Evolutionary conservation across 2,888 invertebrate genomes (phyloP).

Genomic region (Andrena praecox): DNA sequence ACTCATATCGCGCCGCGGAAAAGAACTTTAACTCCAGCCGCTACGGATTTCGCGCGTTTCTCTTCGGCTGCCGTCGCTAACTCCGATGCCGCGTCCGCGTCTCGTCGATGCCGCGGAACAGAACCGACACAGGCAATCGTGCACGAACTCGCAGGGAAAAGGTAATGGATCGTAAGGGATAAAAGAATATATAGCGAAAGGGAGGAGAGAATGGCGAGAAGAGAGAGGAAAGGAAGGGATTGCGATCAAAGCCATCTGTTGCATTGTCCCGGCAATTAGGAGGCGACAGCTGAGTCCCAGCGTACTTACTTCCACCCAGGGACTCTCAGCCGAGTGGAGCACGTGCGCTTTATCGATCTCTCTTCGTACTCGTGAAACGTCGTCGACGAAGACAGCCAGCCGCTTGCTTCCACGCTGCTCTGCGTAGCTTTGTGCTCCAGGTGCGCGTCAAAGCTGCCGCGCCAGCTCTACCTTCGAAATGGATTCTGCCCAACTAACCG

Average conservation of each 20-base stretch:
- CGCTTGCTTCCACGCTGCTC: slow-evolving; percentile 52
- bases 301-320: slow-evolving; percentile 83
- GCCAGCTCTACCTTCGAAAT: not conserved
- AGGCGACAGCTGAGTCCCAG: slow-evolving; percentile 85
- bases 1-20: not conserved
- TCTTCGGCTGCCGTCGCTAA: not conserved
- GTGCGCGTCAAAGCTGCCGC: slow-evolving; percentile 34
- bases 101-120: not conserved
- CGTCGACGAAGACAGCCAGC: slow-evolving; percentile 66
- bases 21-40: not conserved
- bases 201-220: slow-evolving; percentile 54
- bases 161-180: slow-evolving; percentile 15
- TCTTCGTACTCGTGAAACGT: slow-evolving; percentile 57
- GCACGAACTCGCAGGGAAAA: not conserved
- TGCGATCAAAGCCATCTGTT: slow-evolving; percentile 85
- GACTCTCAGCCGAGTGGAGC: slow-evolving; percentile 81
- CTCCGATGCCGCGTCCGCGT: not conserved
- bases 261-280: slow-evolving; percentile 85
- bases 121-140: slow-evolving; percentile 12
- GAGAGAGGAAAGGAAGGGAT: slow-evolving; percentile 75
- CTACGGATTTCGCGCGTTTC: not conserved
- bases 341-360: slow-evolving; percentile 81
- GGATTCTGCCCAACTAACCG: not conserved
- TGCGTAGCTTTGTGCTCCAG: slow-evolving; percentile 37
- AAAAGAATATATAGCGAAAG: slow-evolving; percentile 29